Evolutionary conservation across 92 coral and sea anemone species (phyloP).

Genomic region (Palythoa grandiflora): DNA sequence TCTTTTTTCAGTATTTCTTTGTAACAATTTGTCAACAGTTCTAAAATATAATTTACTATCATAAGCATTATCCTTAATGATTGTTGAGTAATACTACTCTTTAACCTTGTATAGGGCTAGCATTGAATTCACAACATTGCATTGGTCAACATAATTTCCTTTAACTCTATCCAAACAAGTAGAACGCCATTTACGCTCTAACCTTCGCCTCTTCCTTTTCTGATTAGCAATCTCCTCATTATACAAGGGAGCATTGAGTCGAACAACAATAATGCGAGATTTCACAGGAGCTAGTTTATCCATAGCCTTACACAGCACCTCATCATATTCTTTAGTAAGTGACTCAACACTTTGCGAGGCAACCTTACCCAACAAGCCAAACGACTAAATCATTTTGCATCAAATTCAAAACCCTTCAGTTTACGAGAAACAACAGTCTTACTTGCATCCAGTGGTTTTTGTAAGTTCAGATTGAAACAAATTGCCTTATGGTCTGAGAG

Average conservation of each 20-base stretch:
- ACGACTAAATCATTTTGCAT: constrained; percentile 46
- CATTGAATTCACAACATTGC: constrained; percentile 46
- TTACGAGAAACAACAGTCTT: constrained; percentile 49
- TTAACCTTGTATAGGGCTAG: constrained; percentile 9
- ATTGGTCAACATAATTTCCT: constrained; percentile 23
- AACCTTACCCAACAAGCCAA: constrained; percentile 42
- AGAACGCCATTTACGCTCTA: constrained; percentile 62
- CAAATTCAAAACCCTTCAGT: constrained; percentile 50
- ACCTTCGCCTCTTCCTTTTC: constrained; percentile 44
- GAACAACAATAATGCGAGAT: constrained; percentile 42
- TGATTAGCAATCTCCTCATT: constrained; percentile 37
- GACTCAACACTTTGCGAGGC: constrained; percentile 30
- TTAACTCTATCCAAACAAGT: constrained; percentile 37
- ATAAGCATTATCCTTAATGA: constrained; percentile 45
- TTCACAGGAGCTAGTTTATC: constrained; percentile 49
- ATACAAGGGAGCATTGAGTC: constrained; percentile 58
- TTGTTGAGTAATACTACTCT: constrained; percentile 29
- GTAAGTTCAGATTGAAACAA: constrained; percentile 23
- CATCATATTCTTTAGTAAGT: constrained; percentile 29
- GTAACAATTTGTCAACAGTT: constrained; percentile 31
- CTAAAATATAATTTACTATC: constrained; percentile 32
- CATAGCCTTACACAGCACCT: constrained; percentile 13
- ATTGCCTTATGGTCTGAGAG: not conserved
- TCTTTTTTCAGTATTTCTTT: constrained; percentile 12
- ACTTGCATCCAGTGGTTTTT: constrained; percentile 37